Base-by-base conservation (phyloP, 2,888 invertebrate genomes). In the Dexiosoma caninum region DNA sequence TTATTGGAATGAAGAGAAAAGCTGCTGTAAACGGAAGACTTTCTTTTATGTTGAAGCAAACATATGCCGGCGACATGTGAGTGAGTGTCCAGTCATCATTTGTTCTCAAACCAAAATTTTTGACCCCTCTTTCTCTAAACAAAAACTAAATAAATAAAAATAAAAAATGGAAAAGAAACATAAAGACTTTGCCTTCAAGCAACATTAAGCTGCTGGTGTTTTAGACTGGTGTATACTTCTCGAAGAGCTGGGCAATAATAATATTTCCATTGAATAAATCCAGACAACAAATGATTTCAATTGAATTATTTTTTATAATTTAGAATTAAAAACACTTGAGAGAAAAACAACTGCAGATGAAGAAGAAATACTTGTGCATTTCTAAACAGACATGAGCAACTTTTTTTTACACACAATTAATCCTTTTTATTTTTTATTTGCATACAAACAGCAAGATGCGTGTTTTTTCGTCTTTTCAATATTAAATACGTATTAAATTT, bases 11-110 rank as follows among this genome's bases (percentile, higher is more conserved):
- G 55, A 44, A 55, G 37, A 14, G 57, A 53, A 37, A 46, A 55
- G 40, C 32, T 55, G 40, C 32, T 55, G 14, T 51, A 64, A 27
- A 72, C 66, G 44, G 66, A 35, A 27, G 40, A 40, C 40, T 72
- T 71, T 62, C 72, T 72, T 64, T 64, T 72, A 62, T 72, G 23
- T 62, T 60, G 10, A 27, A 40, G 60, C 53, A 66, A 75, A 80
- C 75, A 80, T 67, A 80, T 80, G 80, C 51, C 51, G 72, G 76
- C 67, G 81, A 81, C 77, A 81, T 81, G 59, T 81, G 49, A 69
- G 44, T 81, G 49, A 69, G 44, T 69, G 81, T 64, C 81, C 81
- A 81, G 81, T 81, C 81, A 77, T 81, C 71, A 53, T 55, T 51
- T 67, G 60, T 67, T 69, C n/a, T n/a, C 53, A 70, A 70, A 70